A percentile compares a stretch with the other conserved stretches of the same genome.
phyloP scores from a whole-genome alignment of 2,888 invertebrate genomes.

The Pseudoips prasinana region DNA sequence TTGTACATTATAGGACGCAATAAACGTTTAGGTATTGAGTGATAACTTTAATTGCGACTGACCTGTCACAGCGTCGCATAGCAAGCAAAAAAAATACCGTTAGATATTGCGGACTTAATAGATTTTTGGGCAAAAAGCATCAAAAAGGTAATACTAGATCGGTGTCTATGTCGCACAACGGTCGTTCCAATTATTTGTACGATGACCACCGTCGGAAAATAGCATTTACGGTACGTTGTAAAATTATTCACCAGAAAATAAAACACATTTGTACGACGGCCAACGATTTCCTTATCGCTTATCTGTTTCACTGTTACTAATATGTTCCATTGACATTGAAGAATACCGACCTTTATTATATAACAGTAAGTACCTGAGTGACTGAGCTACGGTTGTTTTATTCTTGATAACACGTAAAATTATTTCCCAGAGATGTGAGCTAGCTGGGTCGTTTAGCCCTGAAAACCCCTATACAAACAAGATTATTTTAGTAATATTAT shows the following conservation, averaged over 20 bases:
- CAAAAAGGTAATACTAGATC: conserved; percentile 68
- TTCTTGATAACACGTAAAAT: too few species aligned
- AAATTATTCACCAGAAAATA: conserved; percentile 15
- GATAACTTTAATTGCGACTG: too few species aligned
- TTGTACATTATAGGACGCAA: too few species aligned
- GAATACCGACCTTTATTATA: conserved; percentile 12
- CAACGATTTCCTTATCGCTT: conserved; percentile 15
- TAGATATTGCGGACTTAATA: conserved; percentile 66
- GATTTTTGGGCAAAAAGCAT: conserved; percentile 73
- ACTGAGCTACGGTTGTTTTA: too few species aligned
- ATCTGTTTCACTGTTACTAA: conserved; percentile 15
- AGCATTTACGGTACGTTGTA: conserved; percentile 23
- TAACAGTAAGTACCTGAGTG: too few species aligned
- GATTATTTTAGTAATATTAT: too few species aligned
- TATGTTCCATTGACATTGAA: conserved; percentile 16
- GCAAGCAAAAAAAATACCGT: conserved; percentile 65
- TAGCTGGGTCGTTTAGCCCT: too few species aligned
- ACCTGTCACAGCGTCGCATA: conserved; percentile 32
- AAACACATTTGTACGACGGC: conserved; percentile 4
- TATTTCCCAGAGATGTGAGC: too few species aligned
- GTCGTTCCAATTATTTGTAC: conserved; percentile 64
- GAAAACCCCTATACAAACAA: too few species aligned
- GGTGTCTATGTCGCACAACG: conserved; percentile 68
- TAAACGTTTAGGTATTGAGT: too few species aligned
- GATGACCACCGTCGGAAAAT: conserved; percentile 39